Evolutionary conservation across 2,113 vertebrate species (phyloP).

Genomic region (Zingel zingel): DNA sequence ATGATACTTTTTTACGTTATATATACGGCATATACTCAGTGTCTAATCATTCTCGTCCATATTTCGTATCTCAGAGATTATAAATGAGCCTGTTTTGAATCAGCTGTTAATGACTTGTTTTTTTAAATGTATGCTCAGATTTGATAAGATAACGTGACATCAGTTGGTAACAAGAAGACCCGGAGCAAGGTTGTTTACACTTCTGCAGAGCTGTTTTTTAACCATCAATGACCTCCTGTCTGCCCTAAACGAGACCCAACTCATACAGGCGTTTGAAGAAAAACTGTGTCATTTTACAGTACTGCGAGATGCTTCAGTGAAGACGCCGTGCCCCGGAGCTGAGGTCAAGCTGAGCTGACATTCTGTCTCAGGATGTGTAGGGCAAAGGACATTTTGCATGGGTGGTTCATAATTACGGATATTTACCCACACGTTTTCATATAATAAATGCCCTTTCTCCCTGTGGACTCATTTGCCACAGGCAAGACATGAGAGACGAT

Average conservation of each 20-base stretch:
- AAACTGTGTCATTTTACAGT: slow-evolving; percentile 38
- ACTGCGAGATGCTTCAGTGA: slow-evolving; percentile 39
- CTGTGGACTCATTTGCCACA: slow-evolving; percentile 5
- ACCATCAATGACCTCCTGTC: slow-evolving; percentile 47
- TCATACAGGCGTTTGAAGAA: slow-evolving; percentile 24
- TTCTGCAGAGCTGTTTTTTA: slow-evolving; percentile 47
- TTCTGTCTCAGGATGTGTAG: slow-evolving; percentile 40
- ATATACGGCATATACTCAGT: background rate
- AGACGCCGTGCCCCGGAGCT: slow-evolving; percentile 31
- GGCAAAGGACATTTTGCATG: slow-evolving; percentile 31
- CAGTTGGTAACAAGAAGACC: slow-evolving; percentile 30
- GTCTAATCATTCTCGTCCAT: background rate
- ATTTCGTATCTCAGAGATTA: background rate
- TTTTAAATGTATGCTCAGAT: background rate
- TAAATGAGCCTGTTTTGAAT: slow-evolving; percentile 3
- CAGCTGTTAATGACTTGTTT: slow-evolving; percentile 24
- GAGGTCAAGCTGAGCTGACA: slow-evolving; percentile 64
- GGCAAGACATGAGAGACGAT: background rate
- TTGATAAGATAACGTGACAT: slow-evolving; percentile 30
- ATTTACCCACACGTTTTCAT: slow-evolving; percentile 31
- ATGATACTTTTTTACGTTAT: background rate
- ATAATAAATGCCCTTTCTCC: background rate
- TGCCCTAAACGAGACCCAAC: slow-evolving; percentile 33
- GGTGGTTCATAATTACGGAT: slow-evolving; percentile 40
- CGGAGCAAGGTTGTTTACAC: slow-evolving; percentile 61